Evolutionary conservation across 1,140 invertebrate genomes (phyloP), one percentile per base, ranked within the genome.

Genomic region (Saxidomus purpurata): DNA sequence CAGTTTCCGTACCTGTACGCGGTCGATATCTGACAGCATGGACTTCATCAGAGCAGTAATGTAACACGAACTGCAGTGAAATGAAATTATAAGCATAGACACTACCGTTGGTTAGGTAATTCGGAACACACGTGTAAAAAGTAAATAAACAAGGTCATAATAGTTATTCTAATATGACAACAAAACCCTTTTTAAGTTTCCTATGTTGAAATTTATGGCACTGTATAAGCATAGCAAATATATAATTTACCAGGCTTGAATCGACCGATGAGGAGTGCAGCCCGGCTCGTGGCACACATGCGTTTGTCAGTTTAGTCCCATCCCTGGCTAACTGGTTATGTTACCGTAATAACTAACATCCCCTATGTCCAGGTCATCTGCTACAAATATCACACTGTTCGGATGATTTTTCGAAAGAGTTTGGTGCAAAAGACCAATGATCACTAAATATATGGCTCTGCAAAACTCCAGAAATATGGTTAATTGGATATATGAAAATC

Each of bases 301-400:
- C 94, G 91, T 2, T 95, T 11, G 91, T 94, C 34, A 96, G 88
- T 63, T 90, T 93, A 0, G 91, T 92, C 0, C 95, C 95, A 67
- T 93, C 90, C 9, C 40, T 15, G 0, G 93, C 94, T 49, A 96
- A 69, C 36, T 87, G 13, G 94, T 93, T 17, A 89, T 87, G 92
- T 96, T 96, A 25, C 95, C 95, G 81, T 94, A 95, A 52, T 94
- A 93, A 43, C 95, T 93, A 3, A 96, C 13, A 89, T 96, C 95
- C 11, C 95, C 95, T 85, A 91, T 92, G 13, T 95, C 95, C 31
- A 96, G 92, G 89, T 96, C 96, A 88, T 96, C 96, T 9, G 94
- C 96, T 15, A 96, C 74, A 36, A 96, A 87, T 0, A 96, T 79
- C 36, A 96, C 36, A 52, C 96, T 91, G 90, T 96, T 96, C 19